phyloP scores from a whole-genome alignment of 2,113 vertebrate genomes.

The Gymnobelideus leadbeateri region DNA sequence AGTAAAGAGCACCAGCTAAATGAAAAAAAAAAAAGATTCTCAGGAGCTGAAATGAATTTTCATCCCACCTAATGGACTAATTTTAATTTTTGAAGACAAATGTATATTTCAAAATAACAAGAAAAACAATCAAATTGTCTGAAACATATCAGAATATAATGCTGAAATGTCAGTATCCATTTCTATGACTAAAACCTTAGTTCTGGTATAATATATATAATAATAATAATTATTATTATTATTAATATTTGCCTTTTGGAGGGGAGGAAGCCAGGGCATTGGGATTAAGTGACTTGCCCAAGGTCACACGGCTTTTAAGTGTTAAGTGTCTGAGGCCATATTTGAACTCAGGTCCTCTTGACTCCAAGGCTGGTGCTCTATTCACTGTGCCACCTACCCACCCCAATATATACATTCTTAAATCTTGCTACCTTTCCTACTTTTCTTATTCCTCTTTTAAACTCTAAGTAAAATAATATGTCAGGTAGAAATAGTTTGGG shows the following conservation, averaged over 20 bases:
- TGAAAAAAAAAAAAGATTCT: slow-evolving; percentile 5
- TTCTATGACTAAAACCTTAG: neutral
- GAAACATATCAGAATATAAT: slow-evolving; percentile 6
- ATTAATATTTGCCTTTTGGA: too few relatives aligned
- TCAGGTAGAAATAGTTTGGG: neutral
- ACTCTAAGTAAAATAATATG: slow-evolving; percentile 34
- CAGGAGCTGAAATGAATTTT: neutral
- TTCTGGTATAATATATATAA: neutral
- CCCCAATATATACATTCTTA: neutral
- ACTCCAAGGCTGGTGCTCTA: too few relatives aligned
- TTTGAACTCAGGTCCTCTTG: too few relatives aligned
- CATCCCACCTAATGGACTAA: neutral
- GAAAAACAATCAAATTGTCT: neutral
- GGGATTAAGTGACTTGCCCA: too few relatives aligned
- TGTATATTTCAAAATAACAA: neutral
- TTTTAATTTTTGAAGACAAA: slow-evolving; percentile 44
- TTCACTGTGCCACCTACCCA: too few relatives aligned
- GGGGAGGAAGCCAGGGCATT: too few relatives aligned
- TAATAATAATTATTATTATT: too few relatives aligned
- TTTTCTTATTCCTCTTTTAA: neutral
- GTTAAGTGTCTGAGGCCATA: too few relatives aligned
- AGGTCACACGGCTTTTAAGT: too few relatives aligned
- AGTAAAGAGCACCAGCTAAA: slow-evolving; percentile 37
- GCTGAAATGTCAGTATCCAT: neutral
- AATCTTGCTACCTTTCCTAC: slow-evolving; percentile 4